Evolutionary conservation across 1,140 invertebrate species (phyloP).

Genomic region (Drosophila athabasca): DNA sequence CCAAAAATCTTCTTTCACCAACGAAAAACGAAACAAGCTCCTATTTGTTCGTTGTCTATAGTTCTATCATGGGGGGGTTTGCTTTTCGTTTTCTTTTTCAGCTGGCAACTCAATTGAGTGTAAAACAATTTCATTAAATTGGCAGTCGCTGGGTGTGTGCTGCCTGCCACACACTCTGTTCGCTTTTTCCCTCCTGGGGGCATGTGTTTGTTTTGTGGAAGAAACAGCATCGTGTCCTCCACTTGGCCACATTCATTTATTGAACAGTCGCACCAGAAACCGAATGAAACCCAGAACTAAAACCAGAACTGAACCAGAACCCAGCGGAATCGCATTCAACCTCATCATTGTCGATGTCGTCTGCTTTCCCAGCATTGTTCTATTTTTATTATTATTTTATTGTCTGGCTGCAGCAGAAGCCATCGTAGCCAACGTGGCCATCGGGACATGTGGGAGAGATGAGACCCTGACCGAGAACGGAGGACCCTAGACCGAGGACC

Average conservation of each 20-base stretch:
- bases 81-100: constrained; percentile 59
- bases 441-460: constrained; percentile 9
- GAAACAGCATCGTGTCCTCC: constrained; percentile 7
- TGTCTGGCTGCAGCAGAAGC: constrained; percentile 56
- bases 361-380: constrained; percentile 51
- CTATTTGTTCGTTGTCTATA: constrained; percentile 42
- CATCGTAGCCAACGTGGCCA: not conserved
- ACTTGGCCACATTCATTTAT: constrained; percentile 59
- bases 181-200: constrained; percentile 19
- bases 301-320: constrained; percentile 23
- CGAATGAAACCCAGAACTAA: no score
- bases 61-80: constrained; percentile 27
- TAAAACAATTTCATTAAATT: constrained; percentile 82
- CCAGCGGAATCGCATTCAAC: constrained; percentile 13
- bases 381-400: constrained; percentile 80
- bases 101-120: constrained; percentile 82
- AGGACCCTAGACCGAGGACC: constrained; percentile 2
- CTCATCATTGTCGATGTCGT: constrained; percentile 54
- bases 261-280: constrained; percentile 27
- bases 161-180: constrained; percentile 1
- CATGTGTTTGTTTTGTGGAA: constrained; percentile 20
- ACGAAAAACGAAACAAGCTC: constrained; percentile 30
- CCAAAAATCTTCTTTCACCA: constrained; percentile 24
- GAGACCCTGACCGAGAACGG: no score
- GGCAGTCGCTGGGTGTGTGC: constrained; percentile 21